phyloP scores from a whole-genome alignment of 2,113 vertebrate genomes.

The Grantiella picta region DNA sequence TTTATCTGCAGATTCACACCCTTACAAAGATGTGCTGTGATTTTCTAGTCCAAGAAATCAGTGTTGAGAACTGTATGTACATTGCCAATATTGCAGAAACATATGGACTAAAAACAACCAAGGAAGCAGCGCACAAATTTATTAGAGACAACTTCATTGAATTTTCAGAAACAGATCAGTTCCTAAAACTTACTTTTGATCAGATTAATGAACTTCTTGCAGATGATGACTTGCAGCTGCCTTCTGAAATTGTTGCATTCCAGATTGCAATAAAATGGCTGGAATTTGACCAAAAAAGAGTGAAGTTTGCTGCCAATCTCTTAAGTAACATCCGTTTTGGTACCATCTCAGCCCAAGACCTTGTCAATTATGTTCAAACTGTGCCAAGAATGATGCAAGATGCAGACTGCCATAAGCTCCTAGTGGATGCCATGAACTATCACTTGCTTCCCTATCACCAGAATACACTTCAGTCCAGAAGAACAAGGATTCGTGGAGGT shows the following conservation, averaged over 20 bases:
- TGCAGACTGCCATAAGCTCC: conserved; percentile 91
- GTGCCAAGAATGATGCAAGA: conserved; percentile 99
- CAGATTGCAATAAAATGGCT: conserved; percentile 98
- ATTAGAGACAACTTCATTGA: conserved; percentile 98
- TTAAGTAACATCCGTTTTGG: conserved; percentile 93
- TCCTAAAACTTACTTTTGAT: conserved; percentile 97
- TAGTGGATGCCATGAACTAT: conserved; percentile 99
- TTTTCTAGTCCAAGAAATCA: conserved; percentile 93
- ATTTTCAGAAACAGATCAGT: conserved; percentile 97
- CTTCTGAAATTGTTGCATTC: conserved; percentile 96
- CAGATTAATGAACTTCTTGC: conserved; percentile 96
- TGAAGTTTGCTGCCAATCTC: conserved; percentile 90
- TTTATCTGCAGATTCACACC: conserved; percentile 89
- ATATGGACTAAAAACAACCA: conserved; percentile 89
- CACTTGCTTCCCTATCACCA: conserved; percentile 96
- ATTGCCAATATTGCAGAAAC: conserved; percentile 94
- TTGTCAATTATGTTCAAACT: conserved; percentile 93
- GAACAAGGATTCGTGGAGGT: conserved; percentile 95
- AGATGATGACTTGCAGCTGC: conserved; percentile 92
- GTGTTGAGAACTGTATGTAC: conserved; percentile 97
- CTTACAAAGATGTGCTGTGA: conserved; percentile 98
- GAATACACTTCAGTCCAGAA: conserved; percentile 95
- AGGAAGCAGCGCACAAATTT: conserved; percentile 90
- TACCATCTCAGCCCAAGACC: conserved; percentile 94
- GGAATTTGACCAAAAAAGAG: conserved; percentile 96